A percentile compares a stretch with the other conserved stretches of the same genome.
Conservation (phyloP, 2,113 vertebrate species). For the Plectropomus leopardus region DNA sequence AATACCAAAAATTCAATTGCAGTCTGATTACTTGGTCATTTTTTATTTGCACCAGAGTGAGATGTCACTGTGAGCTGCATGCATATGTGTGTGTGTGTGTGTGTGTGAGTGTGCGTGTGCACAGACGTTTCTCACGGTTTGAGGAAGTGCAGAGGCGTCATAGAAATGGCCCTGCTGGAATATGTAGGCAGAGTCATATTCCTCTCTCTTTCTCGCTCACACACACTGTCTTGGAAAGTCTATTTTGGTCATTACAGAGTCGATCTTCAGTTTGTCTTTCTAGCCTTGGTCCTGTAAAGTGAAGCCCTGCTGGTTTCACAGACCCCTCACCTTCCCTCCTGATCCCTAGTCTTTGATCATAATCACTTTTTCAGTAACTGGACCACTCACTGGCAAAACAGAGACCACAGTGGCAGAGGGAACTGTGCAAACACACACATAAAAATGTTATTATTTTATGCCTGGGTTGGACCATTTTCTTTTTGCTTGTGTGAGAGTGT, state of each 20-base stretch:
- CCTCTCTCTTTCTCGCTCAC: conserved; percentile 18
- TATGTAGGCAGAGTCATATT: conserved; percentile 63
- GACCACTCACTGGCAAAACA: conserved; percentile 16
- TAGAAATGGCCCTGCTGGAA: conserved; percentile 67
- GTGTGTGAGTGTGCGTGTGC: conserved; percentile 11
- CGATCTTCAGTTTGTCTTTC: conserved; percentile 52
- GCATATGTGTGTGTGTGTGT: background rate
- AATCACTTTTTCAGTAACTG: conserved; percentile 27
- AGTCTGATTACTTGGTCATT: conserved; percentile 18
- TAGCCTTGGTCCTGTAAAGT: conserved; percentile 42
- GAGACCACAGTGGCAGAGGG: conserved; percentile 2
- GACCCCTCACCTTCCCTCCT: background rate
- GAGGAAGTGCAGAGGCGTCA: conserved; percentile 79
- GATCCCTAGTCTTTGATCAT: conserved; percentile 11
- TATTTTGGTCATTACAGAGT: conserved; percentile 42
- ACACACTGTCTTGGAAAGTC: conserved; percentile 14
- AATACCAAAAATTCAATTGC: background rate
- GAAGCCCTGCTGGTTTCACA: background rate
- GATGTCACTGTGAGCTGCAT: conserved; percentile 4
- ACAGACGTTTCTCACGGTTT: conserved; percentile 76
- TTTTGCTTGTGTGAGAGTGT: background rate
- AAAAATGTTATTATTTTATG: background rate
- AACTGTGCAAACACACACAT: background rate
- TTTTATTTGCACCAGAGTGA: conserved; percentile 20
- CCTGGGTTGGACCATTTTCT: background rate